Conservation (phyloP, 2,113 vertebrate species). For the Trinectes maculatus region DNA sequence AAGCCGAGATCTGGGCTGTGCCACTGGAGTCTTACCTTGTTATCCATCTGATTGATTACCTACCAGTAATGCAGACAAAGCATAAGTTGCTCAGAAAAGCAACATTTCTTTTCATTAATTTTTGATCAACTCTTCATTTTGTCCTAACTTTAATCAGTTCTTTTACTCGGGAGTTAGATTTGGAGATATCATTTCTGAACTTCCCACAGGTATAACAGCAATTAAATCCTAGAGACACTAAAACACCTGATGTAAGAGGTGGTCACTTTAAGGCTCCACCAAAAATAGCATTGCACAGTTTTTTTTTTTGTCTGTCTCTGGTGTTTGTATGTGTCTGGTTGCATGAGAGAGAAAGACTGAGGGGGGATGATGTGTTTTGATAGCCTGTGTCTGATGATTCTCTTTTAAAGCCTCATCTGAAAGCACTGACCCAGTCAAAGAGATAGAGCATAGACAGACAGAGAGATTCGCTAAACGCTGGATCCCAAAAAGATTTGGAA, state of each 20-base stretch:
- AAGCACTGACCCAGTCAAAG: constrained; percentile 57
- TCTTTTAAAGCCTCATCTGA: constrained; percentile 56
- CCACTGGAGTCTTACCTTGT: too few species aligned
- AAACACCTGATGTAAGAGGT: constrained; percentile 49
- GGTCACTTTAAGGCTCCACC: constrained; percentile 52
- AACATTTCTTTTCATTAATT: neutral
- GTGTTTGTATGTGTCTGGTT: neutral
- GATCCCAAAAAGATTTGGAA: constrained; percentile 28
- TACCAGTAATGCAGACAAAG: too few species aligned
- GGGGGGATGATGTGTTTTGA: constrained; percentile 33
- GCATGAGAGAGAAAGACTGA: neutral
- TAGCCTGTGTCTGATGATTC: constrained; percentile 42
- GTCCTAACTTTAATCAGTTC: neutral
- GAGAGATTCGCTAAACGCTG: neutral
- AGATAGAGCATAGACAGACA: neutral
- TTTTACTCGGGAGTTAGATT: constrained; percentile 1
- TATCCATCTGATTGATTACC: too few species aligned
- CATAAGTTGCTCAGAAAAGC: too few species aligned
- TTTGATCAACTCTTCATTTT: neutral
- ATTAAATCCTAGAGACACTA: constrained; percentile 23
- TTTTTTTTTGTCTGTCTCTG: constrained; percentile 20
- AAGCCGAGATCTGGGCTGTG: too few species aligned
- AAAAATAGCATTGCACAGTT: constrained; percentile 50
- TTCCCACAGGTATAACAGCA: constrained; percentile 5
- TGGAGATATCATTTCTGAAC: constrained; percentile 7